Base-by-base conservation (phyloP, 1,140 invertebrate species). In the Solenopsis invicta region DNA sequence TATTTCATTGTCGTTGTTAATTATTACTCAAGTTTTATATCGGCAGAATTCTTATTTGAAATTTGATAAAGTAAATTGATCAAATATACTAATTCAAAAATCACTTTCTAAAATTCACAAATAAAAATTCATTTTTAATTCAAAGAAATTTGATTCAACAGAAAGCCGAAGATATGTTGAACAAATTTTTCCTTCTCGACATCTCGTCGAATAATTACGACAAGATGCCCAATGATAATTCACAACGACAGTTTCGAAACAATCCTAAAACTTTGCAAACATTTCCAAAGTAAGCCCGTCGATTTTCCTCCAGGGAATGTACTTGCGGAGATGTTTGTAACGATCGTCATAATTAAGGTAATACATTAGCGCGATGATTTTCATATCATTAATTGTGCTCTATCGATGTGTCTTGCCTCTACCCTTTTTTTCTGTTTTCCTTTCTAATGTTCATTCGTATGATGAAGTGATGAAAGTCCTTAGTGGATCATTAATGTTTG, bases 251-350 rank as follows among this genome's bases (percentile, higher is more conserved):
- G 16, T 78, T 50, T 78, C 41, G 64, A 34, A 52, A 54, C 21
- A 52, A 54, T 80, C n/a, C 4, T 69, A 41, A 69, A 80, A 82
- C 93, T 93, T 95, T 94, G 93, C 93, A 94, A 95, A 94, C 92
- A 93, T 95, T 94, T 95, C 94, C 91, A 90, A 87, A 92, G 92
- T 93, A 94, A 88, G 61, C 81, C 85, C 66, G 21, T 72, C 56
- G 52, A 56, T 48, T 64, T 78, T 86, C 61, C 37, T 56, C 16
- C 56, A 64, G 37, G 9, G 10, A 10, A 12, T 52, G 61, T 56
- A 69, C 88, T 82, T 64, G n/a, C 86, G 91, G 94, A 95, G 91
- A 95, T 93, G 94, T 94, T 95, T 94, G 94, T 93, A 95, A 95
- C 93, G 93, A 93, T 91, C 50, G 76, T 93, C 89, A 87, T 90